Evolutionary conservation across 1,140 invertebrate species (phyloP).

Genomic region (Drosophila sechellia): DNA sequence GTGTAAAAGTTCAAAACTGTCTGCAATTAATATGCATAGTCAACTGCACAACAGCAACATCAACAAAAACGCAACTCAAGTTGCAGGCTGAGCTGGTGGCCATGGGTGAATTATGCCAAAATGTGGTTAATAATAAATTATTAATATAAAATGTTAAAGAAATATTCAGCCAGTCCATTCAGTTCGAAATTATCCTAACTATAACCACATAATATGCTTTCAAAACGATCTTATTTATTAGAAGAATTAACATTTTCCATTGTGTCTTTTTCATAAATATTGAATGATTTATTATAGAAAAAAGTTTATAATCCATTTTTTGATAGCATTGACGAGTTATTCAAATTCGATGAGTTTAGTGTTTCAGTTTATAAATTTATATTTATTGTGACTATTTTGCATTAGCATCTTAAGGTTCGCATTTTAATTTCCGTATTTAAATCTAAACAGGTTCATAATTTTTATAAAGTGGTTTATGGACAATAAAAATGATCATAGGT

Average conservation of each 20-base stretch:
- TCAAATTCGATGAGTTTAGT: neutral
- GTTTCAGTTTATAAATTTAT: neutral
- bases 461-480: neutral
- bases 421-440: neutral
- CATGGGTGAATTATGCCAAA: constrained; percentile 6
- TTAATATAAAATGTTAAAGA: neutral
- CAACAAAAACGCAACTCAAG: constrained; percentile 29
- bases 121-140: constrained; percentile 2
- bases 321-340: neutral
- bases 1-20: constrained; percentile 45
- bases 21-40: constrained; percentile 49
- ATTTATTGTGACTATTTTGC: no score
- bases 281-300: neutral
- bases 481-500: neutral
- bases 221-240: neutral
- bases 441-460: neutral
- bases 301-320: no score
- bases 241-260: neutral
- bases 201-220: neutral
- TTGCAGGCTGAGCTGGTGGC: constrained; percentile 9
- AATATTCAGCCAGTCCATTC: neutral
- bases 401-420: neutral
- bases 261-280: neutral
- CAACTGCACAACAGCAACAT: constrained; percentile 23
- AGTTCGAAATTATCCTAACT: neutral